phyloP scores from a whole-genome alignment of 1,140 invertebrate species.

The Drosophila kanapiae region DNA sequence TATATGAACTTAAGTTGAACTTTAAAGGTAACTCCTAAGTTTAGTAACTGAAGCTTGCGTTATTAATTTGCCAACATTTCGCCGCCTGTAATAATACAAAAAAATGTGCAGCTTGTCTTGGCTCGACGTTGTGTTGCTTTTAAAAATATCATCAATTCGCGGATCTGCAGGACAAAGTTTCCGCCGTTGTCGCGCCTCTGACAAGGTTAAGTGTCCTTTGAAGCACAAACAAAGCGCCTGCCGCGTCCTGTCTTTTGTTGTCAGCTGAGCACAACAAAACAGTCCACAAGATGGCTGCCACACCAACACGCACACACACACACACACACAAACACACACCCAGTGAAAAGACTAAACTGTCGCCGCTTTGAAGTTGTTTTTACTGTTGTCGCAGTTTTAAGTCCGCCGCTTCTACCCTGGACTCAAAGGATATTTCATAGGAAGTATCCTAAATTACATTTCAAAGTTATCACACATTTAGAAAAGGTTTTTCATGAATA shows the following conservation, averaged over 20 bases:
- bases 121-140: conserved; percentile 4
- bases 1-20: background rate
- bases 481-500: background rate
- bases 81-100: background rate
- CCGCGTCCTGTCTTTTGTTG: conserved; percentile 53
- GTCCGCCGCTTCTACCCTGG: conserved; percentile 17
- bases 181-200: conserved; percentile 28
- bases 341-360: conserved; percentile 45
- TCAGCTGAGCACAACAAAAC: conserved; percentile 46
- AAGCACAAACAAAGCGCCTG: conserved; percentile 44
- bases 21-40: too few relatives aligned
- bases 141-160: conserved; percentile 39
- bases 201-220: conserved; percentile 62
- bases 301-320: conserved; percentile 1
- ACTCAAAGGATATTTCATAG: background rate
- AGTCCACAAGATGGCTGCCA: conserved; percentile 44
- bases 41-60: background rate
- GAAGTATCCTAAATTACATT: background rate
- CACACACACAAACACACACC: conserved; percentile 2
- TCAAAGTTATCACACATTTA: background rate
- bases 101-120: background rate
- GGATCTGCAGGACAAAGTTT: conserved; percentile 29
- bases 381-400: conserved; percentile 5
- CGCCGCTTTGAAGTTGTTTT: conserved; percentile 45
- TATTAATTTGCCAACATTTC: background rate